Base-by-base conservation (phyloP, 2,113 vertebrate species). In the Coptodon bakossiorum region DNA sequence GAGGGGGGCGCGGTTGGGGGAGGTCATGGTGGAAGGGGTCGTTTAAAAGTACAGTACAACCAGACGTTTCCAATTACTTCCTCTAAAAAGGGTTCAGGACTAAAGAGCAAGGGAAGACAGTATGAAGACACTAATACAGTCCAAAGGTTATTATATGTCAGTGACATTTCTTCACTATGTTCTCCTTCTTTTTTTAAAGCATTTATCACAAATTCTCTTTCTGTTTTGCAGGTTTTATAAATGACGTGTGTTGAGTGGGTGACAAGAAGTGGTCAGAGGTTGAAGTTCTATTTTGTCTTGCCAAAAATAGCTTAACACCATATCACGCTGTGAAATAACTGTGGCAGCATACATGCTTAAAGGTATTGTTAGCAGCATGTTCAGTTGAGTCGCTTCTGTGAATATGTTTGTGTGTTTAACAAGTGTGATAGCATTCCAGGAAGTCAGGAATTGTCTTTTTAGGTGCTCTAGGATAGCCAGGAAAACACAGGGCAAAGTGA, bases 381-480 rank as follows among this genome's bases (percentile, higher is more conserved):
- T 24, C 17, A 43, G 54, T 40, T 48, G 83, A 82, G 79, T 89
- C 59, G 61, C 76, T 59, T 80, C 86, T 89, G 89, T 93, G 79
- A 85, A 53, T 81, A 10, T 88, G 91, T 92, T 91, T 92, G 81
- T 93, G 91, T 90, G 86, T 87, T 93, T 92, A 94, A 78, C 83
- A 85, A 87, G 86, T 81, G 83, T 86, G 86, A 85, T 5, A 71
- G 50, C 88, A 90, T 93, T 93, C 91, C 94, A 93, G 94, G 95
- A 96, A 92, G 94, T 91, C 45, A 81, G 89, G 91, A 87, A 94
- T 91, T 91, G 92, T 95, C 90, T 92, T 88, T 88, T 90, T 56
- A 71, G 59, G 83, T 80, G 86, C 85, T 76, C 45, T 81, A 53
- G 53, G 85, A 91, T 90, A 83, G 92, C 86, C 79, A 80, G 91